phyloP scores from a whole-genome alignment of 2,888 invertebrate genomes.

The Tetragnatha montana region DNA sequence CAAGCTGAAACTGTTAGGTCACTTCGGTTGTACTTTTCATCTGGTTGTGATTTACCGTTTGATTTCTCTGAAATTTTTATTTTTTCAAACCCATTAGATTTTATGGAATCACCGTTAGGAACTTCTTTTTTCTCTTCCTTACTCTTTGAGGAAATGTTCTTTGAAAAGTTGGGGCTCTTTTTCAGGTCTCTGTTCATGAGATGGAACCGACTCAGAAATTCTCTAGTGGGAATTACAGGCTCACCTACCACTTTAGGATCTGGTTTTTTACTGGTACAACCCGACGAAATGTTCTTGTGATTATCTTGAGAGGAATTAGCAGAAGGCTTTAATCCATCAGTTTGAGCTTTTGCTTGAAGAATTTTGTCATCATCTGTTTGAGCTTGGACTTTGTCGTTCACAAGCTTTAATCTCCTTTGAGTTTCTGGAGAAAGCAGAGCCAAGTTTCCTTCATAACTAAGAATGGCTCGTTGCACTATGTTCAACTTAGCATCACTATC shows the following conservation, averaged over 20 bases:
- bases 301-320: neutral
- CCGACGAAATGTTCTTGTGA: neutral
- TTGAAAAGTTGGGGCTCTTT: neutral
- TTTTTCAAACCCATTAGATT: neutral
- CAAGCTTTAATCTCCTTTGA: constrained; percentile 56
- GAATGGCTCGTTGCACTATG: constrained; percentile 68
- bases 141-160: neutral
- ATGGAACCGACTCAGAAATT: constrained; percentile 53
- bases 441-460: constrained; percentile 69
- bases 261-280: neutral
- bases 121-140: neutral
- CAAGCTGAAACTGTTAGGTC: neutral
- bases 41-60: neutral
- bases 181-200: constrained; percentile 42
- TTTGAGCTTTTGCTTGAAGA: constrained; percentile 36
- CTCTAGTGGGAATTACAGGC: constrained; percentile 51
- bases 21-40: neutral
- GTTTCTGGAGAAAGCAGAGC: constrained; percentile 67
- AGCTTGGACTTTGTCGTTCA: constrained; percentile 59
- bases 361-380: constrained; percentile 66
- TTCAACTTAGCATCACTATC: constrained; percentile 54
- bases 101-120: neutral
- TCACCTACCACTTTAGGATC: constrained; percentile 35
- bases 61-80: neutral
- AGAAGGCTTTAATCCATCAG: neutral